Percentiles rank a stretch among this genome's conserved stretches.
These are phyloP conservation scores for Bedellia somnulentella DNA, from an alignment of 2,888 invertebrate species.

Conservation along the genomic window DNA sequence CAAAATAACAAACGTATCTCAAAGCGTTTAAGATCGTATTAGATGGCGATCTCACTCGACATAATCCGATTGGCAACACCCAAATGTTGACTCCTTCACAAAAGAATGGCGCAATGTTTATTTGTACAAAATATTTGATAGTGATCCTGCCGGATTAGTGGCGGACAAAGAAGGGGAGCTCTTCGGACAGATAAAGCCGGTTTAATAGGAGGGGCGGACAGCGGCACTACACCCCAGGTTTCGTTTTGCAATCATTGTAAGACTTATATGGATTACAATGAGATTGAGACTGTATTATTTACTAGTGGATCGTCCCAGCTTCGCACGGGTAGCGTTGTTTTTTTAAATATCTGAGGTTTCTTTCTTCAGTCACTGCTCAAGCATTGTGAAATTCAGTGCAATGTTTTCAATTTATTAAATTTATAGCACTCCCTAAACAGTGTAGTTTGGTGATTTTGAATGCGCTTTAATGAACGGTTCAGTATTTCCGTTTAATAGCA, in stretches of 20 bases:
- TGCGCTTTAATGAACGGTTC: too few species aligned
- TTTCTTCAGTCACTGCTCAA: too few species aligned
- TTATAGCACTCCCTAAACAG: too few species aligned
- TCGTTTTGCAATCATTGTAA: slow-evolving; percentile 33
- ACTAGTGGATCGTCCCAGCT: too few species aligned
- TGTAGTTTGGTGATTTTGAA: too few species aligned
- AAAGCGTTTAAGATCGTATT: background rate
- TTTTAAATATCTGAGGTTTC: too few species aligned
- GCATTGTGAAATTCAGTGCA: too few species aligned
- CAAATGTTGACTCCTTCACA: slow-evolving; percentile 28
- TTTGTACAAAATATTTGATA: slow-evolving; percentile 57
- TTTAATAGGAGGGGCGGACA: slow-evolving; percentile 54
- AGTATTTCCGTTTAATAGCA: too few species aligned
- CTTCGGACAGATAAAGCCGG: slow-evolving; percentile 26
- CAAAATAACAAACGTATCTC: background rate
- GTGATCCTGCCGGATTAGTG: slow-evolving; percentile 54
- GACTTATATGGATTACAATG: slow-evolving; percentile 37
- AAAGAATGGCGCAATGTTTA: slow-evolving; percentile 51
- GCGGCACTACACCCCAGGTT: slow-evolving; percentile 20
- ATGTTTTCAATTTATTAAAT: too few species aligned
- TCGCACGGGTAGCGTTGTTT: too few species aligned
- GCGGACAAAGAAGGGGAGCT: slow-evolving; percentile 32
- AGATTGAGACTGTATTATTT: too few species aligned
- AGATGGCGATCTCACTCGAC: slow-evolving; percentile 27
- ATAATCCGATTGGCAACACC: slow-evolving; percentile 49